Evolutionary conservation across 30 jellyfish, hydroid and myxozoan genomes (phyloP).

Genomic region (Nemopilema nomurai): DNA sequence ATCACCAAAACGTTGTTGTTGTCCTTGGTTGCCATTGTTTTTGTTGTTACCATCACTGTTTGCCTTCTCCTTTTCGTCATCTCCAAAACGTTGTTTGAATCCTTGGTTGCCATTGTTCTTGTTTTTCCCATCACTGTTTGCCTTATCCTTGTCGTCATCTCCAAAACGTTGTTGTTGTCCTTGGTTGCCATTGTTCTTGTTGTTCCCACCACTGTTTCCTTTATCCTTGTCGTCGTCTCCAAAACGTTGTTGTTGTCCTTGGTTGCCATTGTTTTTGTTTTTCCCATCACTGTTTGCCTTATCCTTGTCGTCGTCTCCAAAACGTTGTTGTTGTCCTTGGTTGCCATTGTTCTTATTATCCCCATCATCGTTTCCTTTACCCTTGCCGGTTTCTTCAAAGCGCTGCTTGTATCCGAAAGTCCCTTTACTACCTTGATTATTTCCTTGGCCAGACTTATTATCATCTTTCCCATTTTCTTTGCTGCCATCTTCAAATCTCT

Average conservation of each 20-base stretch:
- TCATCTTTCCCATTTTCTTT: too few relatives aligned
- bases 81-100: background rate
- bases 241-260: too few relatives aligned
- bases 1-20: background rate
- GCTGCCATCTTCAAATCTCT: background rate
- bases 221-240: background rate
- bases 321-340: background rate
- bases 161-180: background rate
- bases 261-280: background rate
- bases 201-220: background rate
- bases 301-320: background rate
- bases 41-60: background rate
- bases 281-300: background rate
- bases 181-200: background rate
- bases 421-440: too few relatives aligned
- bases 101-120: background rate
- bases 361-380: background rate
- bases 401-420: too few relatives aligned
- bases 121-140: background rate
- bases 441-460: too few relatives aligned
- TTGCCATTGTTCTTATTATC: background rate
- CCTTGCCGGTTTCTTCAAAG: background rate
- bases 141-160: background rate
- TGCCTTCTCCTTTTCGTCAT: background rate
- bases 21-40: background rate